Evolutionary conservation across 2,888 invertebrate genomes (phyloP).

Genomic region (Athalia rosae): DNA sequence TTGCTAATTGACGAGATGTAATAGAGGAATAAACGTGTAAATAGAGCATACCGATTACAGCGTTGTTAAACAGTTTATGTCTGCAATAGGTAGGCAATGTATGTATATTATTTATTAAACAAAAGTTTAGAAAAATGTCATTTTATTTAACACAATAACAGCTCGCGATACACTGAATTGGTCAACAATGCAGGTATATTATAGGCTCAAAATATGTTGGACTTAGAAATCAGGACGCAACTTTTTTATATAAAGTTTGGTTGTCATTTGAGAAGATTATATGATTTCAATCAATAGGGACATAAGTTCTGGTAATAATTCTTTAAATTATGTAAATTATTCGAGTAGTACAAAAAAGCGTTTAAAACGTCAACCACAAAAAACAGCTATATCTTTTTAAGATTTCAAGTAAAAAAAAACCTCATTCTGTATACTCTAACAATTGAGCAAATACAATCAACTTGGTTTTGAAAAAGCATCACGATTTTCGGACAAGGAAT

Average conservation of each 20-base stretch:
- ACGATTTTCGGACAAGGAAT: background rate
- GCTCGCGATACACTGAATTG: background rate
- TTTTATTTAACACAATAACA: constrained; percentile 21
- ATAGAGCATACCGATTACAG: constrained; percentile 20
- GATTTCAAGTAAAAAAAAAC: background rate
- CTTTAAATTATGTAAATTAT: background rate
- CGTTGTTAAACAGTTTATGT: constrained; percentile 16
- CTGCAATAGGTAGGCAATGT: background rate
- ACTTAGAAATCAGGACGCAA: no score
- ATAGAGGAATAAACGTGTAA: constrained; percentile 17
- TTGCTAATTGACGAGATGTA: constrained; percentile 12
- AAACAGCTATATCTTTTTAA: background rate
- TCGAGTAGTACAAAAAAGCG: background rate
- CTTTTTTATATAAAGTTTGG: background rate
- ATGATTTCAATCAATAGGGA: background rate
- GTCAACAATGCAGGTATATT: no score
- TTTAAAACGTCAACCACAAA: constrained; percentile 2
- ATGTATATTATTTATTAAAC: constrained; percentile 36
- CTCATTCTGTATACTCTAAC: no score
- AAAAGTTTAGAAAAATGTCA: constrained; percentile 27
- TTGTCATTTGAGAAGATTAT: background rate
- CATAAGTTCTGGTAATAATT: background rate
- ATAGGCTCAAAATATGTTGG: no score
- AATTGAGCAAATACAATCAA: no score
- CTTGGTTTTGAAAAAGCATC: background rate